Evolutionary conservation across 2,113 vertebrate genomes (phyloP).

Genomic region (Sapayoa aenigma): DNA sequence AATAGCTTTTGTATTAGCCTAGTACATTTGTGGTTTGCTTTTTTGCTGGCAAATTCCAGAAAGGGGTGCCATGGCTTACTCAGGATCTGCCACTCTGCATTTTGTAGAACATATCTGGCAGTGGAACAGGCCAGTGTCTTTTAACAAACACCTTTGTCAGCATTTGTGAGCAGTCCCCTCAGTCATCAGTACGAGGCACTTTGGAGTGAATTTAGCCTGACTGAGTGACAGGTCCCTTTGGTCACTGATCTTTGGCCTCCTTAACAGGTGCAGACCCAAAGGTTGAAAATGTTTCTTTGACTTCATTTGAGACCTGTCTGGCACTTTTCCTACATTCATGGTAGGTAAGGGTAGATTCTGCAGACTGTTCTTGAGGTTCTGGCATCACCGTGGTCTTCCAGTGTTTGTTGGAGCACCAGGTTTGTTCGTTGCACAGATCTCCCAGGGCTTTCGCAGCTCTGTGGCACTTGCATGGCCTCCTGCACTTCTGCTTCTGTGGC

Average conservation of each 20-base stretch:
- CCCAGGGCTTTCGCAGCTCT: background rate
- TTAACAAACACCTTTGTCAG: background rate
- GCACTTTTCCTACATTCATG: background rate
- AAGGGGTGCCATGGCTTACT: background rate
- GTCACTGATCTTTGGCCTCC: background rate
- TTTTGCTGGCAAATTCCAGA: background rate
- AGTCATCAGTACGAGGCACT: background rate
- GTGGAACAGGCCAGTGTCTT: background rate
- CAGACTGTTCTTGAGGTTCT: background rate
- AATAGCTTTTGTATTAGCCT: background rate
- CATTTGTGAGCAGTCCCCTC: background rate
- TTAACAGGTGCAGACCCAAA: background rate
- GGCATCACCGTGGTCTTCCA: background rate
- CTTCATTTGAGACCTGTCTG: background rate
- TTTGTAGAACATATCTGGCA: background rate
- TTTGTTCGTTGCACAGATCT: background rate
- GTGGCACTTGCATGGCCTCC: background rate
- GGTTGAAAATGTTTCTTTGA: background rate
- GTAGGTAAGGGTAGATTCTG: background rate
- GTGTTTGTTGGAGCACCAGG: background rate
- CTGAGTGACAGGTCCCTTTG: background rate
- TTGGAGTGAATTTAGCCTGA: background rate
- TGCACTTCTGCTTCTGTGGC: background rate
- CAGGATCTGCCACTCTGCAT: background rate
- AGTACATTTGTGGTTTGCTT: background rate